These are phyloP conservation scores for Hippocampus kuda DNA, from an alignment of 2,797 vertebrate species.

Conservation along the genomic window DNA sequence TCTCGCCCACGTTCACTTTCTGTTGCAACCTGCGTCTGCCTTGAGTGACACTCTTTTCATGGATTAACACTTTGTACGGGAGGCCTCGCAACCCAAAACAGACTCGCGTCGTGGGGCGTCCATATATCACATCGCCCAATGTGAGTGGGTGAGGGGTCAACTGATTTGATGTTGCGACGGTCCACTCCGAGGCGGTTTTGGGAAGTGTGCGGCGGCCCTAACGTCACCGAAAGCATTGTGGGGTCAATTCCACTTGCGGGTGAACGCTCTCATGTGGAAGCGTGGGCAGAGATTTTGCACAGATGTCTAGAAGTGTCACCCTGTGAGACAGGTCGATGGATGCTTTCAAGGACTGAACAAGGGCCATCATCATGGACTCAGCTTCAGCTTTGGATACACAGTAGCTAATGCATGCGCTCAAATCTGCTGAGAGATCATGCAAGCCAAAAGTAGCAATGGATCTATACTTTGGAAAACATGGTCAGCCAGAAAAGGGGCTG, in stretches of 20 bases:
- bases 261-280: conserved; percentile 5
- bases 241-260: conserved; percentile 10
- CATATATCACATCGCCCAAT: too few relatives aligned
- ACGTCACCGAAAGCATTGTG: background rate
- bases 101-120: too few relatives aligned
- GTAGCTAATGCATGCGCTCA: conserved; percentile 39
- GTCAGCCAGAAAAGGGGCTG: conserved; percentile 29
- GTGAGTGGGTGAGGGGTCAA: too few relatives aligned
- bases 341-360: too few relatives aligned
- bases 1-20: too few relatives aligned
- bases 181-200: too few relatives aligned
- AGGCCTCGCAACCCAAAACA: too few relatives aligned
- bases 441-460: conserved; percentile 25
- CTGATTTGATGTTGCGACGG: too few relatives aligned
- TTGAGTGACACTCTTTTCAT: too few relatives aligned
- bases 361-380: conserved; percentile 37
- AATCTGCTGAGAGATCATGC: conserved; percentile 34
- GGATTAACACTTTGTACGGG: too few relatives aligned
- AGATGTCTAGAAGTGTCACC: background rate
- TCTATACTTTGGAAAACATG: conserved; percentile 20
- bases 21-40: too few relatives aligned
- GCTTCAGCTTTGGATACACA: conserved; percentile 11
- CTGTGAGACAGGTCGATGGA: background rate
- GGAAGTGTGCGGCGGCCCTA: too few relatives aligned
- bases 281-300: background rate